Evolutionary conservation across 2,797 vertebrate genomes (phyloP), one percentile per base, ranked within the genome.

Genomic region (Pelodytes ibericus): DNA sequence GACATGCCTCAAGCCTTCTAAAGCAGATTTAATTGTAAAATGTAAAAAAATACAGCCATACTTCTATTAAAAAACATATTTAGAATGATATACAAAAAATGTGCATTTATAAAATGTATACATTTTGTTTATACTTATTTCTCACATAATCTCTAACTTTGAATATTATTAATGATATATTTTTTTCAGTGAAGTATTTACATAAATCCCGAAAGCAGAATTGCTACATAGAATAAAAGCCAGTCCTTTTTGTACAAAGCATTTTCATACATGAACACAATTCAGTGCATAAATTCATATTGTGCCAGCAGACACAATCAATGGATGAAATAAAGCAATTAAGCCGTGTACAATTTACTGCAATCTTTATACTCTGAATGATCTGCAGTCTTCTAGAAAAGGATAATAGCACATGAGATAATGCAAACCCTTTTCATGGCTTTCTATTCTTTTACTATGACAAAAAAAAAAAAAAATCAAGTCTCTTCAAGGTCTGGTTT

Each of bases 261-360:
- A 7, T 53, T 61, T 61, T 51, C 15, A 61, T 53, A 33, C 24
- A 26, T 41, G 20, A 71, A 49, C 60, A 66, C 60, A 66, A 51
- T 39, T 30, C 25, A 31, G 29, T 22, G 13, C 22, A 68, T 29
- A 61, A 39, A 60, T 67, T 67, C 63, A 59, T 26, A 75, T n/a
- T 29, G 36, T 36, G 64, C n/a, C 60, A 31, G 47, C 51, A 27
- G 20, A 64, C 33, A 6, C 60, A 71, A 71, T 71, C 60, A 65
- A 71, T 71, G 60, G 51, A 18, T 71, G 60, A 65, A 71, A 71
- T 41, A 71, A 77, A 65, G 33, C 59, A 77, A 71, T 71, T 77
- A 71, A 77, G 53, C 44, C n/a, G 6, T 47, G 26, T 11, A 64
- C 60, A 65, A 31, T 71, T 58, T 77, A n/a, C 67, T 58, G 49